Evolutionary conservation across 37 sponge, comb jelly and placozoan species (phyloP), one percentile per base, ranked within the genome.

Genomic region (Diacarnus erythraeanus): DNA sequence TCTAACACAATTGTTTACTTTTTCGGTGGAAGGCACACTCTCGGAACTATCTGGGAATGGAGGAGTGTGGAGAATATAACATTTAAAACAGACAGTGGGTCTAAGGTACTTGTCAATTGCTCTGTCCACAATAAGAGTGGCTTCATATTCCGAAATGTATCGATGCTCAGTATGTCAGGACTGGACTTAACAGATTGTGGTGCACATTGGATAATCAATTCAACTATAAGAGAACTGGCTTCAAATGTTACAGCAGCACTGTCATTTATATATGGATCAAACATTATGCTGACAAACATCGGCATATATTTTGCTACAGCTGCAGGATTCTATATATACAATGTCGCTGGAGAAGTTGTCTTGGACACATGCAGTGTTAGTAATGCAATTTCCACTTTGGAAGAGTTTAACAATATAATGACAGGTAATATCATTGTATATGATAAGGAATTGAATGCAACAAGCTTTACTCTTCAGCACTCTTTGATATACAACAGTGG

Each of bases 261-360:
- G 33, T 17, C 9, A 17, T 65, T 65, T 35, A 30, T 30, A 30
- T 31, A 31, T 31, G 66, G 66, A 31, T 8, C 27, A 65, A 25
- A 65, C 9, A 3, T 65, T 5, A 65, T 1, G 3, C 10, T 65
- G 17, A 30, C 31, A 17, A 30, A 65, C 33, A 30, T 65, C 33
- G 33, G 9, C 31, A 65, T 65, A 65, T 30, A 17, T 17, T 17
- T 34, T 30, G 31, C 66, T 12, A 65, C 30, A 31, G 31, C 34
- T 15, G 31, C 34, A 31, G 66, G 34, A 65, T 10, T 65, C 35
- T 65, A 31, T 10, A 65, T 65, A 1, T 31, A 31, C 9, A 30
- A 65, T 65, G 66, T 65, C 33, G 66, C 66, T 31, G 66, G 66
- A 65, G 33, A 30, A 42, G 42, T 43, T 23, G 42, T 21, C 12